Evolutionary conservation across 92 coral and sea anemone species (phyloP), one percentile per base, ranked within the genome.

Genomic region (Parazoanthus swiftii): DNA sequence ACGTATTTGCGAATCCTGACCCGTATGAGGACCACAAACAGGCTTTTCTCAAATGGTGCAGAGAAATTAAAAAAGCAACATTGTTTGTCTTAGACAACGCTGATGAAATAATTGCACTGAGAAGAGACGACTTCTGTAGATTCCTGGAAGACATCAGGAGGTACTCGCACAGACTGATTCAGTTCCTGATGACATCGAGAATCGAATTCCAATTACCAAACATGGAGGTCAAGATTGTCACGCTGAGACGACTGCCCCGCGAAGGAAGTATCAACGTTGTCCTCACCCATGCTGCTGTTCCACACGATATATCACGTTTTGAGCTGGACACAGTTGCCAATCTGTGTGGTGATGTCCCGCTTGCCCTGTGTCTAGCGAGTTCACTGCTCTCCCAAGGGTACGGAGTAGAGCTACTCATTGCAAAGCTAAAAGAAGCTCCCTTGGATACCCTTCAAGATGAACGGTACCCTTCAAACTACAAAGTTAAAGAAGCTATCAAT

Each of bases 401-500:
- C 70, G 7, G 70, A 63, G 70, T 23, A 63, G 25, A 63, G 70
- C 16, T 63, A 14, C 70, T 63, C n/a, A 63, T 63, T 63, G 7
- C 25, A 63, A 18, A 63, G 20, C 70, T 63, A 63, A 63, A 21
- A 63, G 70, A 21, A 5, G 70, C 70, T 21, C 76, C 76, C 42
- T 2, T 72, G 3, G 76, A 72, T 15, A 72, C 76, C 20, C 76
- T 72, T 14, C 76, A 72, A 42, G 39, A 72, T 72, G 76, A 29
- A 26, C 15, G 42, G 33, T 29, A 29, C 42, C 76, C 76, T 8
- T 72, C 76, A 72, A 42, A 72, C 76, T 72, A 72, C 76, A 6
- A 29, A 72, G 76, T 29, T 72, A 72, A 42, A 8, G 76, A 72
- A 72, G 76, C 76, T 72, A 72, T 72, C 76, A 72, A 72, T 20